Base-by-base conservation (phyloP, 1,140 invertebrate genomes). In the Drosophila lacertosa region DNA sequence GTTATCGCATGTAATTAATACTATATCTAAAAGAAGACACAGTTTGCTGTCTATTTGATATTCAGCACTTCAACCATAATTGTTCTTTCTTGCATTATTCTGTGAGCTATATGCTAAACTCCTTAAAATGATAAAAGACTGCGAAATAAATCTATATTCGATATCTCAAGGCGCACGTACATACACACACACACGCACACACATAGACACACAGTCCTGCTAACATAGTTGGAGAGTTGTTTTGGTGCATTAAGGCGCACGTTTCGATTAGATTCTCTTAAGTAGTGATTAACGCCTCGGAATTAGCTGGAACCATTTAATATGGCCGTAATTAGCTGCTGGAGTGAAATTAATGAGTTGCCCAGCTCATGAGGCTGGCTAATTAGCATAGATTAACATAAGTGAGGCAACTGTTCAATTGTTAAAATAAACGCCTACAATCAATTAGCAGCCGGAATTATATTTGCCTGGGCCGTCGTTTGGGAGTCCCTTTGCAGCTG, bases 351-450 rank as follows among this genome's bases (percentile, higher is more conserved):
- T 57, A 65, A 47, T 65, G 53, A 16, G 33, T 20, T 24, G 33
- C 13, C 35, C 22, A 18, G 55, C n/a, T 29, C 29, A 16, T 60
- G 39, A 18, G 20, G 53, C 33, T 33, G 29, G 60, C 35, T 32
- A 64, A 69, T 69, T 63, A 64, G 48, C 66, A 69, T 69, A 48
- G 64, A 69, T 69, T 55, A 64, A 42, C 59, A 67, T 50, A 67
- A 67, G 64, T 67, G 64, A 50, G 15, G 18, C 45, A 9, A 48
- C n/a, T n/a, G 5, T 10, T 1, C 4, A 51, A 67, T 60, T 53
- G 64, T 67, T 60, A 51, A 67, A 67, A 67, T 67, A 60, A 44
- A 50, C 42, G 44, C 35, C 22, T 5, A 11, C 48, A 63, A 68
- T 68, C 48, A 54, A 53, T 45, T 62, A 37, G 35, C 55, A 33